These are phyloP conservation scores for Andricus grossulariae DNA, from an alignment of 1,140 invertebrate species.

Conservation along the genomic window DNA sequence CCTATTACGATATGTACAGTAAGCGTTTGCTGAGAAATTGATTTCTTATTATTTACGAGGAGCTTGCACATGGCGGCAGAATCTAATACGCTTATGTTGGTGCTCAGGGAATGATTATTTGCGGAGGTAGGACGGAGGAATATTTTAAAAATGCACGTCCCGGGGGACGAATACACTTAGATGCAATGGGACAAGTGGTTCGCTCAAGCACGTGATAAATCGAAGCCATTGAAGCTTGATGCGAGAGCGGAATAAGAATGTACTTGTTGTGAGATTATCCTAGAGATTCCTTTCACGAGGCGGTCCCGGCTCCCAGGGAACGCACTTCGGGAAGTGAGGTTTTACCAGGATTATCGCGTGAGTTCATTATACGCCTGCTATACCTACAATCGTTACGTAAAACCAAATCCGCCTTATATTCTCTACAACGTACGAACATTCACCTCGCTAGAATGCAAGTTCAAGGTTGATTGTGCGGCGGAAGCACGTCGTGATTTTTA, in stretches of 20 bases:
- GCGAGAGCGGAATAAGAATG: constrained; percentile 69
- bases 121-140: not conserved
- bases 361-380: constrained; percentile 64
- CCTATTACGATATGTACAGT: constrained; percentile 38
- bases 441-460: constrained; percentile 43
- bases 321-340: constrained; percentile 62
- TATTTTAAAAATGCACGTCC: constrained; percentile 39
- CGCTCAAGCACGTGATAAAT: constrained; percentile 68
- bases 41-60: constrained; percentile 67
- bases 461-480: constrained; percentile 42
- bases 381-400: constrained; percentile 50
- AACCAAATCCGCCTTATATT: constrained; percentile 48
- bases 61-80: constrained; percentile 31
- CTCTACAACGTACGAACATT: constrained; percentile 43
- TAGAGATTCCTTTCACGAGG: constrained; percentile 67
- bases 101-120: constrained; percentile 44
- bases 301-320: constrained; percentile 49
- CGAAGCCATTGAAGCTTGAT: constrained; percentile 69
- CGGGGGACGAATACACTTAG: constrained; percentile 33
- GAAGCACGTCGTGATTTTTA: constrained; percentile 42
- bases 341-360: constrained; percentile 66
- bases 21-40: constrained; percentile 64
- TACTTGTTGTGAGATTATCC: constrained; percentile 69
- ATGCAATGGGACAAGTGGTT: constrained; percentile 50
- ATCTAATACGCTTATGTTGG: constrained; percentile 36